Evolutionary conservation across 2,888 invertebrate genomes (phyloP), one percentile per base, ranked within the genome.

Genomic region (Chrysolina oricalcia): DNA sequence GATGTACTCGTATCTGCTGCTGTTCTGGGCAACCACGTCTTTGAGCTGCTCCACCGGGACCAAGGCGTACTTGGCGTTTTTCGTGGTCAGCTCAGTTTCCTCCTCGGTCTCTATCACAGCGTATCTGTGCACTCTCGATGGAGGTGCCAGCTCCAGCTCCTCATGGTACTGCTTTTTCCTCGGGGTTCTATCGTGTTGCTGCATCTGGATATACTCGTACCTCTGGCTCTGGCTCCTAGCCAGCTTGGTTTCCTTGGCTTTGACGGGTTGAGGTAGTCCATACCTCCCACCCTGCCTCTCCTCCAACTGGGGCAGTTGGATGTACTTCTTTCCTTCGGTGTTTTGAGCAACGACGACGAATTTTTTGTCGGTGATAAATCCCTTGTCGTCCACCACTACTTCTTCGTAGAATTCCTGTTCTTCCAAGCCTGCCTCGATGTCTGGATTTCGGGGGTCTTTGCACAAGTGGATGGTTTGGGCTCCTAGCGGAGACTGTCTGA

Each of bases 91-190:
- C 59, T 84, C 84, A 8, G 87, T 89, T 81, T 92, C 92, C 17
- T 93, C 93, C 15, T 93, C 93, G 0, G 92, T 91, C 46, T 93
- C 93, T 76, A 93, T 93, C 9, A 93, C 92, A 87, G 93, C 89
- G 89, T 93, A 90, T 66, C 78, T 80, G 40, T 83, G 83, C 88
- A 87, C 89, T 89, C 90, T 70, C 89, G 87, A 53, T 89, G 92
- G 86, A 19, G 40, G 15, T 69, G 92, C 92, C 0, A 93, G 91
- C 75, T 91, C 91, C 43, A 91, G 90, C 13, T 83, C 81, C 79
- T 89, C 89, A 0, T 88, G 89, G 23, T 72, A 50, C 50, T 74
- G 71, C 46, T 90, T 91, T 75, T 91, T 90, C 35, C 80, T 90
- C 17, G 72, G 78, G 6, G 90, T 74, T 89, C 90, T 71, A 27